Base-by-base conservation (phyloP, 1,140 invertebrate species). In the Ceratitis capitata region DNA sequence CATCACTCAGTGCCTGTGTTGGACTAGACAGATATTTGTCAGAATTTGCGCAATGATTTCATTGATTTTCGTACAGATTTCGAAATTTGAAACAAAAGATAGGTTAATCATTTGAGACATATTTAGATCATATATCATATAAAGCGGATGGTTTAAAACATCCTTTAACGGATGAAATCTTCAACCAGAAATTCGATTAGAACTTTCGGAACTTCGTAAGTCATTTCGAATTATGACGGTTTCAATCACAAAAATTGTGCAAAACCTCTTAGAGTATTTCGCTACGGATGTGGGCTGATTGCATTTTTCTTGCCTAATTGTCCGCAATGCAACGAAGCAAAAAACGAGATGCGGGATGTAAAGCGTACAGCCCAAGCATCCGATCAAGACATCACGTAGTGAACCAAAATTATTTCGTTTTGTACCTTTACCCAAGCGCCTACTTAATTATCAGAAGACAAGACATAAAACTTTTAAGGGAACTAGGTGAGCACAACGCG, bases 231-330 rank as follows among this genome's bases (percentile, higher is more conserved):
- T n/a, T 56, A 19, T 14, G 39, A 74, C 14, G 64, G 64, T 12
- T 29, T 29, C 32, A 23, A 19, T 19, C 32, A 74, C 26, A 23
- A 74, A 74, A 42, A 74, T 12, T 74, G 64, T 23, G 12, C 32
- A 12, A 74, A 74, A 23, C 64, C 64, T 16, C 64, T n/a, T 29
- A 74, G 64, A 29, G 64, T 74, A 14, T 74, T 74, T 74, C 32
- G 64, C 23, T 74, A 74, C 64, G 64, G 64, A 74, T 74, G 64
- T 74, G 64, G 64, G 23, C 39, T 74, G 10, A 74, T 74, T 19
- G 64, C 64, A 42, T 42, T 35, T 74, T 74, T 74, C 26, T 74
- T 74, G 12, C 64, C 64, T 6, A 42, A 42, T 32, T 74, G 64
- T 29, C 64, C 64, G 32, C 26, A 29, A 14, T 74, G 64, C 23